A percentile compares a stretch with the other conserved stretches of the same genome.
These are phyloP conservation scores for Anguilla rostrata DNA, from an alignment of 2,113 vertebrate genomes.

Conservation along the genomic window DNA sequence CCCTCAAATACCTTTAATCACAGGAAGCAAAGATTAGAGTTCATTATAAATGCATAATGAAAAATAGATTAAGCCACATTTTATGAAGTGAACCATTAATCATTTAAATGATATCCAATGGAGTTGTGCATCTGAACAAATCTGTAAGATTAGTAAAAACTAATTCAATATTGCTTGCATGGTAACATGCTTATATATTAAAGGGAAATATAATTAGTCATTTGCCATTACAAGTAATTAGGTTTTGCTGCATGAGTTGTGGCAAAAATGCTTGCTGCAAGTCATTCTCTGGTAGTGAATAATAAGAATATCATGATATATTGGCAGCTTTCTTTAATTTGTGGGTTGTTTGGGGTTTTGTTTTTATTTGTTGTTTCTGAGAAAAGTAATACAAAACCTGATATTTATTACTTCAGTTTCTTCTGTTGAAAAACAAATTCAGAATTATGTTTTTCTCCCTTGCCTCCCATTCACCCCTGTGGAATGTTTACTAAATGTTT, in stretches of 20 bases:
- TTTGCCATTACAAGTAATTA: conserved; percentile 73
- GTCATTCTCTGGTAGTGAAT: conserved; percentile 70
- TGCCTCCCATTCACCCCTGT: conserved; percentile 71
- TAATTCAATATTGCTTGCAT: neutral
- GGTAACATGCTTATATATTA: conserved; percentile 61
- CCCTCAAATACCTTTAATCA: neutral
- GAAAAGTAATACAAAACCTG: conserved; percentile 78
- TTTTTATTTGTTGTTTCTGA: conserved; percentile 41
- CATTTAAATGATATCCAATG: neutral
- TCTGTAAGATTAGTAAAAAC: neutral
- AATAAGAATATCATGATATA: conserved; percentile 79
- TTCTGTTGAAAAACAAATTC: conserved; percentile 57
- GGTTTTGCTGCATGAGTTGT: conserved; percentile 68
- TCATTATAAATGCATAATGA: neutral
- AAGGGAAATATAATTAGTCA: conserved; percentile 77
- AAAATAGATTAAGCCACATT: neutral
- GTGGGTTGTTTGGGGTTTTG: conserved; percentile 73
- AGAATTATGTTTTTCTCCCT: conserved; percentile 69
- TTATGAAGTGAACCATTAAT: neutral
- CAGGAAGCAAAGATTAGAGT: neutral
- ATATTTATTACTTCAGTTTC: conserved; percentile 74
- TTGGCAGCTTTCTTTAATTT: conserved; percentile 81
- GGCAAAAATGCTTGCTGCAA: conserved; percentile 70
- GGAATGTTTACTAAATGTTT: conserved; percentile 77
- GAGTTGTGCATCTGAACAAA: neutral